Percentiles rank a stretch among this genome's conserved stretches.
Evolutionary conservation across 2,113 vertebrate species (phyloP).

Genomic region (Myotis yumanensis): DNA sequence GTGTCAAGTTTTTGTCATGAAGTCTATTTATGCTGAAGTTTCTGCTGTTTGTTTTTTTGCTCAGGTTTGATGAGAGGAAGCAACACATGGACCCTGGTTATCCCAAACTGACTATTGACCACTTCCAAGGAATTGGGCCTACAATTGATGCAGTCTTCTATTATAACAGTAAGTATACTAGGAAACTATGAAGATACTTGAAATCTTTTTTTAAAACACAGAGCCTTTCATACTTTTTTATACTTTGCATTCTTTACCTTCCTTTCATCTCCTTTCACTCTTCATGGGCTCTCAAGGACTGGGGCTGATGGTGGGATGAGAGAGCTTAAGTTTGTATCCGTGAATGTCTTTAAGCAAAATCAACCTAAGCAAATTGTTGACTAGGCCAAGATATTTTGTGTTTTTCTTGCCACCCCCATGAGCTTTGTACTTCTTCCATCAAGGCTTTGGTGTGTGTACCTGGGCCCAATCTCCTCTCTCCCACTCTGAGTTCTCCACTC

Average conservation of each 20-base stretch:
- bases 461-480: not conserved
- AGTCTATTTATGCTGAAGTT: not conserved
- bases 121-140: constrained; percentile 89
- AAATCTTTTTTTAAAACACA: not conserved
- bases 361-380: not conserved
- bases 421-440: not conserved
- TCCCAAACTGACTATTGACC: constrained; percentile 82
- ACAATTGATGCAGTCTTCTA: constrained; percentile 88
- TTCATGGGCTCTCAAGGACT: too few relatives aligned
- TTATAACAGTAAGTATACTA: constrained; percentile 62
- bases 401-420: not conserved
- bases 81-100: constrained; percentile 87
- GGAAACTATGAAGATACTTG: not conserved
- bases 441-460: not conserved
- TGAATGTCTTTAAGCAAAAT: not conserved
- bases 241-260: not conserved
- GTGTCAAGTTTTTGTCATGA: not conserved
- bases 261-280: not conserved
- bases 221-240: not conserved
- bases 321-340: not conserved
- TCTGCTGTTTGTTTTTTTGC: not conserved
- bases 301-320: not conserved
- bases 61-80: constrained; percentile 89
- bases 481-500: not conserved
- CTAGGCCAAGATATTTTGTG: not conserved